A percentile compares a stretch with the other conserved stretches of the same genome.
These are phyloP conservation scores for Sciurus niger DNA, from an alignment of 2,113 vertebrate species.

Conservation along the genomic window DNA sequence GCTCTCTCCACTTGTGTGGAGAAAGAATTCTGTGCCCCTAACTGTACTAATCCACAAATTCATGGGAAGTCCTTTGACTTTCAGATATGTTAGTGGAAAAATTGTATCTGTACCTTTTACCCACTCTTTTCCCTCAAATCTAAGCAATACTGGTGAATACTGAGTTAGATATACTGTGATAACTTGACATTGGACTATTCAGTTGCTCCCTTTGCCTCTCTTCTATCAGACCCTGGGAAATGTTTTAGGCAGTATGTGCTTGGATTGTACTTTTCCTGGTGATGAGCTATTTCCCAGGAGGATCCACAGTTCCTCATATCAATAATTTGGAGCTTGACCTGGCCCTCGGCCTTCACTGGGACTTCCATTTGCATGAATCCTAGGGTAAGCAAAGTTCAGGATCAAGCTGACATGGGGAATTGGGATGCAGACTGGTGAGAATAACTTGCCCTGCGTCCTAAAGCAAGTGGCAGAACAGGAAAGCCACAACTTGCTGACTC, in stretches of 20 bases:
- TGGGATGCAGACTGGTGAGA: neutral
- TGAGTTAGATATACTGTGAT: neutral
- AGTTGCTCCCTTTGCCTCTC: fast-evolving
- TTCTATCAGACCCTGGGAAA: neutral
- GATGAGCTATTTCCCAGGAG: neutral
- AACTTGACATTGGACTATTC: neutral
- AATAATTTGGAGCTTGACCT: neutral
- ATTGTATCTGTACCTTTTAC: neutral
- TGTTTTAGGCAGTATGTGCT: neutral
- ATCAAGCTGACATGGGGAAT: neutral
- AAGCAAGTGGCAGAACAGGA: neutral
- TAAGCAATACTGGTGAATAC: neutral
- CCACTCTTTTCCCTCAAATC: neutral
- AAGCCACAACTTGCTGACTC: neutral
- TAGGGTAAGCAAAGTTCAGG: neutral
- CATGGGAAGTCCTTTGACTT: neutral
- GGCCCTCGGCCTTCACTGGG: neutral
- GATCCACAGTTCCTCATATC: neutral
- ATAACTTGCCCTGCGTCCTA: neutral
- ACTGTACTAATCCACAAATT: neutral
- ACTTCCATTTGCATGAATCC: neutral
- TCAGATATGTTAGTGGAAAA: neutral
- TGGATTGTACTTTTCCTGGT: neutral
- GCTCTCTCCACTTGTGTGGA: neutral
- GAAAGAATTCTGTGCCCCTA: neutral